Evolutionary conservation across 2,113 vertebrate genomes (phyloP).

Genomic region (Antigone vipio): DNA sequence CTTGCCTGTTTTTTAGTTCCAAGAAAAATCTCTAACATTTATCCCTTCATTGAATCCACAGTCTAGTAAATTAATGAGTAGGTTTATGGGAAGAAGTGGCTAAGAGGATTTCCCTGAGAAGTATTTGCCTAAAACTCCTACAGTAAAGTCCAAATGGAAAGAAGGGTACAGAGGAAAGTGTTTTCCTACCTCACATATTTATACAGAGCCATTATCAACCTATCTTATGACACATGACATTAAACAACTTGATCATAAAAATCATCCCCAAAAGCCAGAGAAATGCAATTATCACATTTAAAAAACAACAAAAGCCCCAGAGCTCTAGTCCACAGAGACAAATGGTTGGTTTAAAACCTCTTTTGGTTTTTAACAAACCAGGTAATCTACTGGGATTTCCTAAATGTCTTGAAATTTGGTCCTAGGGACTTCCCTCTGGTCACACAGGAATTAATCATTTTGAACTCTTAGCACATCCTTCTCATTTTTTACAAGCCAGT

Average conservation of each 20-base stretch:
- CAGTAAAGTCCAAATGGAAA: not conserved
- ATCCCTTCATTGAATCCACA: slow-evolving; percentile 6
- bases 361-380: not conserved
- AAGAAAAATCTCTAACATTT: not conserved
- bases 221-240: not conserved
- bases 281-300: not conserved
- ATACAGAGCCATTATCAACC: not conserved
- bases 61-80: slow-evolving; percentile 12
- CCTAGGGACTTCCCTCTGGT: not conserved
- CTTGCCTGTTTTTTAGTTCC: not conserved
- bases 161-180: not conserved
- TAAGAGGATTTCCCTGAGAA: slow-evolving; percentile 22
- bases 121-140: not conserved
- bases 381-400: not conserved
- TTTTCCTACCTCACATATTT: not conserved
- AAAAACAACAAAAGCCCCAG: not conserved
- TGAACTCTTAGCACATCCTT: not conserved
- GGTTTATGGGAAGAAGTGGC: not conserved
- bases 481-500: not conserved
- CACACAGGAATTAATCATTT: not conserved
- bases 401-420: not conserved
- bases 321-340: not conserved
- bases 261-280: not conserved
- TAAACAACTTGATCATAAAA: not conserved
- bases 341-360: not conserved